phyloP scores from a whole-genome alignment of 2,113 vertebrate species.

The Platichthys stellatus region DNA sequence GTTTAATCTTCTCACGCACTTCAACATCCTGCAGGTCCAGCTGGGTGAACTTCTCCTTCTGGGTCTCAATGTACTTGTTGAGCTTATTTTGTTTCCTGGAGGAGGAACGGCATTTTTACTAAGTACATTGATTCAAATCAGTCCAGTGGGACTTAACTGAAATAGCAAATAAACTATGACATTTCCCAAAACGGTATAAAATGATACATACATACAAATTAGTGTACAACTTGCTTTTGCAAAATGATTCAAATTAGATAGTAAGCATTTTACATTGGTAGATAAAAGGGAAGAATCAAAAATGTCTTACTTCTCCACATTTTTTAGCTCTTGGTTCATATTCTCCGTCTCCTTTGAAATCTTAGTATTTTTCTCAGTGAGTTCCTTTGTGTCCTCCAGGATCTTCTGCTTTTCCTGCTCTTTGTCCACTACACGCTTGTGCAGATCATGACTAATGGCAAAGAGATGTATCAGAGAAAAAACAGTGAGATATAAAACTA shows the following conservation, averaged over 20 bases:
- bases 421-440: constrained; percentile 84
- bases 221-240: not conserved
- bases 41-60: constrained; percentile 92
- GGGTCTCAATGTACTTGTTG: constrained; percentile 88
- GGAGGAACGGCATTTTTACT: constrained; percentile 42
- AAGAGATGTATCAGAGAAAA: constrained; percentile 3
- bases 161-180: constrained; percentile 2
- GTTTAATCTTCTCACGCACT: constrained; percentile 93
- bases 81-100: constrained; percentile 90
- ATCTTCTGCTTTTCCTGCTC: constrained; percentile 89
- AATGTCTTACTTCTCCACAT: constrained; percentile 89
- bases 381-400: constrained; percentile 88
- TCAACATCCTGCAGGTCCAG: constrained; percentile 95
- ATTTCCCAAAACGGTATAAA: not conserved
- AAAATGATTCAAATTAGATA: not conserved
- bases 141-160: not conserved
- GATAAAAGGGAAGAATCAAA: not conserved
- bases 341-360: constrained; percentile 87
- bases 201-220: not conserved
- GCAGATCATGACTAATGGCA: constrained; percentile 86
- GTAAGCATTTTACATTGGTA: not conserved
- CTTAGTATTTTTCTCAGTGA: constrained; percentile 87
- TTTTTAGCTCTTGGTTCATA: constrained; percentile 90
- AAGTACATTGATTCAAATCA: constrained; percentile 3
- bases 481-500: not conserved